Evolutionary conservation across 1,140 invertebrate genomes (phyloP).

Genomic region (Onthophagus taurus): DNA sequence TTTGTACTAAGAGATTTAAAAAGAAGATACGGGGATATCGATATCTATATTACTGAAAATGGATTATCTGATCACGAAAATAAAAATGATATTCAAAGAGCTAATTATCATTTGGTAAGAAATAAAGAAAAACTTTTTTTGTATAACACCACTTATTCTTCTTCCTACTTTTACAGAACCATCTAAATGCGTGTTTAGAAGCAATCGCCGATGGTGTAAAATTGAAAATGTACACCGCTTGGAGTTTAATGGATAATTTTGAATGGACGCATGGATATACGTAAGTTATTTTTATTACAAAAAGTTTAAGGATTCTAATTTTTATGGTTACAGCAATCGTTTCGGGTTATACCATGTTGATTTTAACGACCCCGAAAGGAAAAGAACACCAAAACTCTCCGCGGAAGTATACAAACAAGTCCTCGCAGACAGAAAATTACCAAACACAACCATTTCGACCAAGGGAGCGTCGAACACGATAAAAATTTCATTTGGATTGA

Average conservation of each 20-base stretch:
- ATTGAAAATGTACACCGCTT: constrained; percentile 62
- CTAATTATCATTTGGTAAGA: constrained; percentile 32
- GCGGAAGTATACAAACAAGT: constrained; percentile 36
- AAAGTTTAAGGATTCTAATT: background rate
- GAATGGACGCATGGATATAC: constrained; percentile 60
- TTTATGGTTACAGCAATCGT: constrained; percentile 44
- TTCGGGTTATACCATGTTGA: constrained; percentile 70
- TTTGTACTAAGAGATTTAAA: constrained; percentile 50
- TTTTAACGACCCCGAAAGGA: constrained; percentile 53
- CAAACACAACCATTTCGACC: too few relatives aligned
- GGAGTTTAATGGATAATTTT: constrained; percentile 71
- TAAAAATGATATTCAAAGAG: constrained; percentile 43
- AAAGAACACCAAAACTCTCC: constrained; percentile 60
- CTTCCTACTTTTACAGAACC: constrained; percentile 30
- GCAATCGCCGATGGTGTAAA: constrained; percentile 59
- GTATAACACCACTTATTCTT: too few relatives aligned
- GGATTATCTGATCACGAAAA: constrained; percentile 46
- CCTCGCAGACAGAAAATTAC: constrained; percentile 19
- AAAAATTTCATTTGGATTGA: too few relatives aligned
- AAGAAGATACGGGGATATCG: constrained; percentile 47
- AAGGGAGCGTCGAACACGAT: too few relatives aligned
- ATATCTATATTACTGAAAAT: constrained; percentile 59
- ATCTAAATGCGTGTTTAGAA: constrained; percentile 53
- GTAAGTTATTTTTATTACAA: constrained; percentile 34
- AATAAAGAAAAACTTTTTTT: background rate